Base-by-base conservation (phyloP, 2,797 vertebrate genomes). In the Sebastes flavidus region DNA sequence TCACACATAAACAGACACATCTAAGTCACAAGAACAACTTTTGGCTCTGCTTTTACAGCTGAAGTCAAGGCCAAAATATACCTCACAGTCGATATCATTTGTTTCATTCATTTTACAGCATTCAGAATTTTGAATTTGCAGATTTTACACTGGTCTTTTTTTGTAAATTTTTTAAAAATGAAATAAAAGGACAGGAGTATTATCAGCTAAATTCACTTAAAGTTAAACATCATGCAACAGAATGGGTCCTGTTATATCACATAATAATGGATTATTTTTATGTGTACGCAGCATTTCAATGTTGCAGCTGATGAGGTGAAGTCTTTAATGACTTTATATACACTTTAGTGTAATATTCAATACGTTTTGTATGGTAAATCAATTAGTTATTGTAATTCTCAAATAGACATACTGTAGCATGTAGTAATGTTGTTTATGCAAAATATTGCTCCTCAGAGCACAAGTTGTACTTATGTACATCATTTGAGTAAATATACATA, bases 1-100 rank as follows among this genome's bases (percentile, higher is more conserved):
- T 79, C 70, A 67, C 77, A 75, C 68, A 24, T 20, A 5, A 49
- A 36, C 58, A 63, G 27, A 69, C 72, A 70, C 59, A 29, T 20
- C 27, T 2, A 36, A 36, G 59, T 81, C 72, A 81, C 60, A 70
- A 56, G 65, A 58, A 65, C 66, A 76, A 4, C 13, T 38, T 5
- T 68, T 38, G 13, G 42, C 30, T 2, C 24, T 11, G 34, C 14
- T 7, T 59, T 49, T 29, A 49, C 36, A 36, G 52, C 38, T 67
- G 13, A 38, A 60, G 25, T 65, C 13, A 8, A 36, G n/a, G 24
- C 49, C 49, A 59, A 27, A 27, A 11, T 42, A 2, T 42, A 3
- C 3, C 25, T 46, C 16, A n/a, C 18, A 18, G 6, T n/a, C 27
- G 0, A 16, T 25, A 5, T 55, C 1, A 27, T 78, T 29, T 30